Percentiles rank a stretch among this genome's conserved stretches.
Evolutionary conservation across 1,140 invertebrate species (phyloP).

Genomic region (Tetragnatha versicolor): DNA sequence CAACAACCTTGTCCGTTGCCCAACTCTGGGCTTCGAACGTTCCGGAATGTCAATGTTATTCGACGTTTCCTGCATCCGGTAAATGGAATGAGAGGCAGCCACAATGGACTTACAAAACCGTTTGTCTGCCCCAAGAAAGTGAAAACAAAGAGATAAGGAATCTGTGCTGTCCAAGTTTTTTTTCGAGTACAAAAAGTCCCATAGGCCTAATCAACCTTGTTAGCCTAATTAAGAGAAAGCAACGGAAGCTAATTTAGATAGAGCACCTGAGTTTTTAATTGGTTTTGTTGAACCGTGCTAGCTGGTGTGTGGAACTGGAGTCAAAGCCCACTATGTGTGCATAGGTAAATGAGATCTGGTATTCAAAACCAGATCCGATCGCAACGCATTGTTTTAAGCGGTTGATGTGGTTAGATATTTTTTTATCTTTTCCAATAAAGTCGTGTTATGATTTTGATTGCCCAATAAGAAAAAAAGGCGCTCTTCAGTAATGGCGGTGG

Average conservation of each 20-base stretch:
- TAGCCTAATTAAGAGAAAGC: conserved; percentile 21
- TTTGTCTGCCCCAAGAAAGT: neutral
- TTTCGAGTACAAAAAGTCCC: neutral
- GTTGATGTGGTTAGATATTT: too few species aligned
- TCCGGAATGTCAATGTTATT: conserved; percentile 19
- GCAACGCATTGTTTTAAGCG: too few species aligned
- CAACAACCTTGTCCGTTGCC: conserved; percentile 6
- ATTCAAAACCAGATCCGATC: too few species aligned
- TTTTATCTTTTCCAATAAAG: too few species aligned
- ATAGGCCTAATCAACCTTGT: conserved; percentile 5
- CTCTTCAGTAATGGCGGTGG: too few species aligned
- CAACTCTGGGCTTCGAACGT: neutral
- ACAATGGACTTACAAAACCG: conserved; percentile 14
- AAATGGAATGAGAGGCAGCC: neutral
- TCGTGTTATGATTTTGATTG: too few species aligned
- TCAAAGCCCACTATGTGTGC: too few species aligned
- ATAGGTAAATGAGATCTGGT: too few species aligned
- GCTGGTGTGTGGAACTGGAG: too few species aligned
- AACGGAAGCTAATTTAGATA: neutral
- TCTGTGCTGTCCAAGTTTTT: conserved; percentile 4
- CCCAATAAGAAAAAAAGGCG: too few species aligned
- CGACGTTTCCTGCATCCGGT: neutral
- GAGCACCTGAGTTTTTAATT: too few species aligned
- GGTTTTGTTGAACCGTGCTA: too few species aligned
- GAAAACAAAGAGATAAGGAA: conserved; percentile 12